phyloP scores from a whole-genome alignment of 2,113 vertebrate genomes.

The Phyllostomus hastatus region DNA sequence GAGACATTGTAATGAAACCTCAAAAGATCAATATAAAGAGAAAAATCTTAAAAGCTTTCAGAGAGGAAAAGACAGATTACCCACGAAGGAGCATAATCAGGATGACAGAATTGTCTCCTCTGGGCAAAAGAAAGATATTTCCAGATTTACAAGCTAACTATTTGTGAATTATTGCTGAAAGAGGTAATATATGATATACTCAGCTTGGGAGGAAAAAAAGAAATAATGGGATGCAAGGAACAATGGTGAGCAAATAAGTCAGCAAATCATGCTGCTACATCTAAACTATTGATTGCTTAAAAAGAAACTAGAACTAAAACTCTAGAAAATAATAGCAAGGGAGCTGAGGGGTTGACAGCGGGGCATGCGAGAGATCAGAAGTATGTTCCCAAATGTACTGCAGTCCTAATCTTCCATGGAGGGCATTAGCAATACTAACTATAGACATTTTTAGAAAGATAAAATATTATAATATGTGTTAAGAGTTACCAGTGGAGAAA shows the following conservation, averaged over 20 bases:
- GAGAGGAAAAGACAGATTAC: not conserved
- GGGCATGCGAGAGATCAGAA: not conserved
- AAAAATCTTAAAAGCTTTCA: not conserved
- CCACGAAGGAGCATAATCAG: not conserved
- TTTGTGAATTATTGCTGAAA: not conserved
- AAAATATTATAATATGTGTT: not conserved
- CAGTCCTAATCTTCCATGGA: not conserved
- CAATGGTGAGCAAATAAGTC: not conserved
- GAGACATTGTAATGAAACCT: not conserved
- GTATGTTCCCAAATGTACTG: not conserved
- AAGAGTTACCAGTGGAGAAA: not conserved
- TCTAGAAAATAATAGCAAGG: not conserved
- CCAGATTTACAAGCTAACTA: not conserved
- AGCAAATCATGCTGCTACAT: not conserved
- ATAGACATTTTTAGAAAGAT: constrained; percentile 1
- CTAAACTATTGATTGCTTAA: not conserved
- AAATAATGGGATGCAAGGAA: not conserved
- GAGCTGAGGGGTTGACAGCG: not conserved
- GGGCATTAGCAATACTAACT: not conserved
- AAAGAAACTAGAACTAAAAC: not conserved
- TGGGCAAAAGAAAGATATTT: not conserved
- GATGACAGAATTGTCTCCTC: not conserved
- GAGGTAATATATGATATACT: not conserved
- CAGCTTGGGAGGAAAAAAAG: not conserved
- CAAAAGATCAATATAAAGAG: not conserved